phyloP scores from a whole-genome alignment of 2,113 vertebrate genomes.

The Paralichthys olivaceus region DNA sequence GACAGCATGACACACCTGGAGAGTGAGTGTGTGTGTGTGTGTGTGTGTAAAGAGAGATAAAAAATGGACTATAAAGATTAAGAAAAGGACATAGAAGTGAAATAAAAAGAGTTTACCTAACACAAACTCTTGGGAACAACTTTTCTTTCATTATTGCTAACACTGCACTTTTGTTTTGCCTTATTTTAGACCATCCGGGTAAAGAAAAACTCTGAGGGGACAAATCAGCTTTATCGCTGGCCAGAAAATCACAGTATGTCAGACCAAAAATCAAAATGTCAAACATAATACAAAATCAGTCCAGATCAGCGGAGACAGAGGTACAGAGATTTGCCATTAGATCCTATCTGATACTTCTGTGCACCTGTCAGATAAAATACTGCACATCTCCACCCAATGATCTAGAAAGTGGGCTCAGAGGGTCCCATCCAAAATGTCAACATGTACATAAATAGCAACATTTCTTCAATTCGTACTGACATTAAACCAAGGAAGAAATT shows the following conservation, averaged over 20 bases:
- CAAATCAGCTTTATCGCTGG: conserved; percentile 18
- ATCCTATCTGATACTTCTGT: conserved; percentile 51
- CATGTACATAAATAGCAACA: conserved; percentile 61
- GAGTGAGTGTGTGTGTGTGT: conserved; percentile 11
- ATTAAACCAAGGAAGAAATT: conserved; percentile 50
- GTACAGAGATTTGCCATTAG: conserved; percentile 53
- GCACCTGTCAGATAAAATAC: conserved; percentile 73
- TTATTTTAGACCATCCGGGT: neutral
- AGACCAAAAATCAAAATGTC: conserved; percentile 71
- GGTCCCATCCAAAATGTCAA: conserved; percentile 75
- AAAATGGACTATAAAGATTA: neutral
- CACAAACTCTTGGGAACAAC: neutral
- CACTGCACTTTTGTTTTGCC: neutral
- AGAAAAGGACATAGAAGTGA: neutral
- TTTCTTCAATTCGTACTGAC: conserved; percentile 46
- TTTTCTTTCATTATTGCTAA: neutral
- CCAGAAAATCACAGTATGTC: conserved; percentile 62
- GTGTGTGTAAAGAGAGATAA: neutral
- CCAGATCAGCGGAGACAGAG: conserved; percentile 45
- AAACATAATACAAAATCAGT: conserved; percentile 61
- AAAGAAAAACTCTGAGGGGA: neutral
- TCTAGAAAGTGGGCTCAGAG: conserved; percentile 63
- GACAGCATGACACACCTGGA: conserved; percentile 33
- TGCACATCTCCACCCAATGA: conserved; percentile 55
- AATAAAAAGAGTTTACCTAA: neutral